Percentiles rank a stretch among this genome's conserved stretches.
These are phyloP conservation scores for Ceyx cyanopectus DNA, from an alignment of 2,113 vertebrate genomes.

Conservation along the genomic window DNA sequence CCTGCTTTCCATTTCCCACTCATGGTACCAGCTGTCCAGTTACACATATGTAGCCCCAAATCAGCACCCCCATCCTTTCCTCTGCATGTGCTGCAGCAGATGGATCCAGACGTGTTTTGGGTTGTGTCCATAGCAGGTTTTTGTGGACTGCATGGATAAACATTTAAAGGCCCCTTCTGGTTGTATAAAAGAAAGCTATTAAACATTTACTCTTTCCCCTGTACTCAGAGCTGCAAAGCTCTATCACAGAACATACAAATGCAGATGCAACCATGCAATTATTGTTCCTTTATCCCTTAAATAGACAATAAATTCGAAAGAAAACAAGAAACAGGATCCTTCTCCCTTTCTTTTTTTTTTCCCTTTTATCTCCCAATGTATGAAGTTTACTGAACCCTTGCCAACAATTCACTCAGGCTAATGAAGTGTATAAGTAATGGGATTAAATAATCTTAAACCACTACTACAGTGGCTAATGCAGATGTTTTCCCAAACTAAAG, in stretches of 20 bases:
- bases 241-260: neutral
- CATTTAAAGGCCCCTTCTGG: slow-evolving; percentile 48
- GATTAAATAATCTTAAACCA: slow-evolving; percentile 81
- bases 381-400: slow-evolving; percentile 79
- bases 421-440: slow-evolving; percentile 83
- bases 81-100: slow-evolving; percentile 22
- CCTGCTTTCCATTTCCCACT: neutral
- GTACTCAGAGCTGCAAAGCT: neutral
- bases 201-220: slow-evolving; percentile 31
- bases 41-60: neutral
- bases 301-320: slow-evolving; percentile 73
- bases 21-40: neutral
- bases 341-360: slow-evolving; percentile 70
- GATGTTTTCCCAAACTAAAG: slow-evolving; percentile 76
- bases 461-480: slow-evolving; percentile 76
- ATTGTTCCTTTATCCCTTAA: slow-evolving; percentile 68
- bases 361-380: slow-evolving; percentile 74
- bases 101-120: slow-evolving; percentile 7
- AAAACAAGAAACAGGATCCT: slow-evolving; percentile 67
- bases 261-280: slow-evolving; percentile 56
- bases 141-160: slow-evolving; percentile 42
- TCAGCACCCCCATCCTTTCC: neutral
- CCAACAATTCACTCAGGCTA: slow-evolving; percentile 84
- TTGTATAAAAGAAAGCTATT: slow-evolving; percentile 50
- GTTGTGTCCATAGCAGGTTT: slow-evolving; percentile 44